Base-by-base conservation (phyloP, 2,113 vertebrate genomes). In the Mormyrus lacerda region DNA sequence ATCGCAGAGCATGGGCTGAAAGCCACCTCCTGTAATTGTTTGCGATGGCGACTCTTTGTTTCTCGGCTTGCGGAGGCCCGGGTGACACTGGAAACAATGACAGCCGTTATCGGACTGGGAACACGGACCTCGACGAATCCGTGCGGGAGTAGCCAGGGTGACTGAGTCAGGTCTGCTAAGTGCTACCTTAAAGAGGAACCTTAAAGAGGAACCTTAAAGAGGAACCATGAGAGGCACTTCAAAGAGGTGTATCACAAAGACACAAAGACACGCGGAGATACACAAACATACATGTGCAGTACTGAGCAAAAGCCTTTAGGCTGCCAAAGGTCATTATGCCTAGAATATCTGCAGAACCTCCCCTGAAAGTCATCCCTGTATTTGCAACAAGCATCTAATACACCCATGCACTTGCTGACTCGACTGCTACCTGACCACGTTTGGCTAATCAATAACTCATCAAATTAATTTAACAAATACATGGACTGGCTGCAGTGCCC, bases 11-110 rank as follows among this genome's bases (percentile, higher is more conserved):
- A 90, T 91, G 86, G 88, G 82, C 89, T 84, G 90, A 91, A 90
- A 50, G 90, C 84, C 85, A 90, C 91, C 92, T 91, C 95, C 94
- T 95, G 95, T 93, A 92, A 95, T 95, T 95, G 95, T 95, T 91
- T 94, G 82, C 92, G 94, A 90, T 90, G 91, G 90, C 90, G 90
- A 89, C 89, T 91, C 91, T 94, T 93, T 92, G 15, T 90, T 89
- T 91, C 76, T 35, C 47, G 55, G 91, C 92, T 35, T 88, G 88
- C 89, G 93, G 94, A 91, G 93, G 79, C 79, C 7, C 21, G 79
- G 39, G 79, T 84, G 51, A 83, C 24, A 50, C 51, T 10, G 3
- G 27, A 87, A 90, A 90, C 89, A 90, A 90, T 83, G 44, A n/a
- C 2, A 24, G 21, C 13, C 21, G 39, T 44, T 55, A 85, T 27